These are phyloP conservation scores for Epinephelus fuscoguttatus DNA, from an alignment of 2,113 vertebrate genomes.

Conservation along the genomic window DNA sequence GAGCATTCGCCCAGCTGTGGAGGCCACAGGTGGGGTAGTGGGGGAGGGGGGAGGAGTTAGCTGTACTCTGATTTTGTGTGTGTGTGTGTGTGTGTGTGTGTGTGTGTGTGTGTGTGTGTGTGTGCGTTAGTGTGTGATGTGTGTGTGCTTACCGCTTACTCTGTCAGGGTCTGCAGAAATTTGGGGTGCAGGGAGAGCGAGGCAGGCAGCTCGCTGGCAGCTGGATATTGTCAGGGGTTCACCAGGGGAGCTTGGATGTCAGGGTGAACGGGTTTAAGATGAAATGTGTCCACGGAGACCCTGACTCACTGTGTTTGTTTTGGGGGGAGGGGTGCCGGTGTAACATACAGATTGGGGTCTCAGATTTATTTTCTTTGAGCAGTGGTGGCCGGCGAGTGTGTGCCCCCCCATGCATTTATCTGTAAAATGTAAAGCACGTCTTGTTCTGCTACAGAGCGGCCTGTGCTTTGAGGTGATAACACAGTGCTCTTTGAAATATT, in stretches of 20 bases:
- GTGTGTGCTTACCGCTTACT: not conserved
- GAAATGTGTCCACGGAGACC: constrained; percentile 66
- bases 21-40: constrained; percentile 59
- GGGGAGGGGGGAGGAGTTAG: constrained; percentile 2
- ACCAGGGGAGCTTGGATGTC: constrained; percentile 35
- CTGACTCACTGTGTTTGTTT: constrained; percentile 56
- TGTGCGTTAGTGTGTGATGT: not conserved
- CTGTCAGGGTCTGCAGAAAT: constrained; percentile 15
- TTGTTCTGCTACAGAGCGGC: constrained; percentile 9
- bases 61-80: constrained; percentile 21
- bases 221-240: constrained; percentile 71
- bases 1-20: constrained; percentile 58
- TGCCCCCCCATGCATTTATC: not conserved
- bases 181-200: constrained; percentile 40
- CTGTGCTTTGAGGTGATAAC: constrained; percentile 6
- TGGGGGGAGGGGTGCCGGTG: constrained; percentile 1
- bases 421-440: not conserved
- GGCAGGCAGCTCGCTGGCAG: constrained; percentile 36
- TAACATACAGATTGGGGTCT: constrained; percentile 22
- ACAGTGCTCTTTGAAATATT: constrained; percentile 26
- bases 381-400: not conserved
- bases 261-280: constrained; percentile 53
- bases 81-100: not conserved
- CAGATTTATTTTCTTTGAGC: constrained; percentile 46
- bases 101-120: not conserved